Conservation (phyloP, 2,888 invertebrate species). For the Uropetala carovei region DNA sequence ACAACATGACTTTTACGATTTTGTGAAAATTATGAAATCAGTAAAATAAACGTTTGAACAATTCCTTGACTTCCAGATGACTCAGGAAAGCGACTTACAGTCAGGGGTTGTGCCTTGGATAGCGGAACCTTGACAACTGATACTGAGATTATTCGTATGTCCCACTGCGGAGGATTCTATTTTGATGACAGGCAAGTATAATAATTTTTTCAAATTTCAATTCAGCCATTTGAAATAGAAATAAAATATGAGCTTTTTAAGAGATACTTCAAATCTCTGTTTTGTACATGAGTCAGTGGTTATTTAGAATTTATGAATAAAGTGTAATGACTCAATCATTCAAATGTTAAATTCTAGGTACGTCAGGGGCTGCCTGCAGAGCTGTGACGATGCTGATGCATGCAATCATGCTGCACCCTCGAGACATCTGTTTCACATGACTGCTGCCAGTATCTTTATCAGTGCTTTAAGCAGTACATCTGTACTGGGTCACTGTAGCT, state of each 20-base stretch:
- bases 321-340: background rate
- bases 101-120: constrained; percentile 96
- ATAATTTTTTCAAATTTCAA: background rate
- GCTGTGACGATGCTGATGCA: constrained; percentile 94
- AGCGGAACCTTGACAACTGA: constrained; percentile 97
- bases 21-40: too few relatives aligned
- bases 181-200: constrained; percentile 86
- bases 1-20: too few relatives aligned
- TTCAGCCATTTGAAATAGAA: too few relatives aligned
- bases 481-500: background rate
- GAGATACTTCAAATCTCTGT: background rate
- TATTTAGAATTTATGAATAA: background rate
- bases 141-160: constrained; percentile 97
- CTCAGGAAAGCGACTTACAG: constrained; percentile 87
- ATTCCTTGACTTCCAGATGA: constrained; percentile 79
- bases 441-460: background rate
- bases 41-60: background rate
- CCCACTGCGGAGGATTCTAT: constrained; percentile 97
- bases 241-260: too few relatives aligned
- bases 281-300: background rate
- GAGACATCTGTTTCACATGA: background rate
- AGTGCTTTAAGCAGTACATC: background rate
- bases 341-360: constrained; percentile 79
- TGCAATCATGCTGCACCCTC: constrained; percentile 80
- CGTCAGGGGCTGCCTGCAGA: constrained; percentile 94